Percentiles rank a stretch among this genome's conserved stretches.
These are phyloP conservation scores for Arothron firmamentum DNA, from an alignment of 2,113 vertebrate genomes.

Conservation along the genomic window DNA sequence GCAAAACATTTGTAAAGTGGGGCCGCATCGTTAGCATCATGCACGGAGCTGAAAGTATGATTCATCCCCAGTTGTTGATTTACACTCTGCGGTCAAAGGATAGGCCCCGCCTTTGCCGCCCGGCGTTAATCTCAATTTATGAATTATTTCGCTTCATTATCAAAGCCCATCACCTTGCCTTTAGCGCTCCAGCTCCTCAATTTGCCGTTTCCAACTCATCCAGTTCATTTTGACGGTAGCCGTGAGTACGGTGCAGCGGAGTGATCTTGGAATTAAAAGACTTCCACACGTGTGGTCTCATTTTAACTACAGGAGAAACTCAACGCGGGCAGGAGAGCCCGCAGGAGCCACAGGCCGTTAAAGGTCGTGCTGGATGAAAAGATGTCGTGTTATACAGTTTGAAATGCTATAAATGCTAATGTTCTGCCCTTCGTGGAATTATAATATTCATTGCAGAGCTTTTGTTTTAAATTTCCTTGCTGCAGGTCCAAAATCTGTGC, in stretches of 20 bases:
- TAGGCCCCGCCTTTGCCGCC: not conserved
- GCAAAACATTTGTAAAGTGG: conserved; percentile 35
- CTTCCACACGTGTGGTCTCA: conserved; percentile 38
- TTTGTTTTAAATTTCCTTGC: not conserved
- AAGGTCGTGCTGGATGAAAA: conserved; percentile 34
- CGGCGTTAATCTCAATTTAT: not conserved
- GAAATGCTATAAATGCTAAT: conserved; percentile 9
- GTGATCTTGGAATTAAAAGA: conserved; percentile 43
- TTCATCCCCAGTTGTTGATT: not conserved
- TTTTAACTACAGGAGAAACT: conserved; percentile 41
- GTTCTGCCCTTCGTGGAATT: not conserved
- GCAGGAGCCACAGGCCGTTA: conserved; percentile 33
- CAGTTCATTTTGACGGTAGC: conserved; percentile 38
- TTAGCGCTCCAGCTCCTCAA: not conserved
- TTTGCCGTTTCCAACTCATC: conserved; percentile 2
- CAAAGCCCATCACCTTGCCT: not conserved
- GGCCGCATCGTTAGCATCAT: not conserved
- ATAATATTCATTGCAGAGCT: not conserved
- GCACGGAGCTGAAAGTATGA: no score
- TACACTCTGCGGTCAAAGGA: conserved; percentile 5
- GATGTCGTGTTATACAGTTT: conserved; percentile 7
- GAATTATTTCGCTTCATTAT: conserved; percentile 1
- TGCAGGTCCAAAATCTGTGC: no score
- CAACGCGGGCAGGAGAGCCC: conserved; percentile 33
- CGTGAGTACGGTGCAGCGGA: conserved; percentile 24